phyloP scores from a whole-genome alignment of 2,888 invertebrate species.

The Chymomyza amoena region DNA sequence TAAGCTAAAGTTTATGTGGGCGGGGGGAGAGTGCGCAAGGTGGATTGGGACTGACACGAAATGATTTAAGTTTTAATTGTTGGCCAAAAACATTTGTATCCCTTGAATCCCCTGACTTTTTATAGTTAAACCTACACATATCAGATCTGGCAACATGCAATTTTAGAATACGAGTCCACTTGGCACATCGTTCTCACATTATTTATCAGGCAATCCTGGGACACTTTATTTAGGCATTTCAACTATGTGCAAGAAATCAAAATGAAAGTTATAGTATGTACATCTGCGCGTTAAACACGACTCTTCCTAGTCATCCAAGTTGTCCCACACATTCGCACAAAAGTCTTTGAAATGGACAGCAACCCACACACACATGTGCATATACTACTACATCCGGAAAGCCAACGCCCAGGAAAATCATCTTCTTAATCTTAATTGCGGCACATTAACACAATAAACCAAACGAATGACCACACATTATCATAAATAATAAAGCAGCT shows the following conservation, averaged over 20 bases:
- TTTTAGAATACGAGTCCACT: background rate
- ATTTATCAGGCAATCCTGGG: background rate
- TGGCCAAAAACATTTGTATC: background rate
- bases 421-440: conserved; percentile 78
- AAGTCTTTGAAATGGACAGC: background rate
- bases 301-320: background rate
- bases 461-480: conserved; percentile 77
- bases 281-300: background rate
- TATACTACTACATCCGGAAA: background rate
- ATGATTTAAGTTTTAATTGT: conserved; percentile 55
- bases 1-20: background rate
- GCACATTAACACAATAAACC: conserved; percentile 78
- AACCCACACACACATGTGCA: background rate
- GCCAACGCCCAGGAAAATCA: conserved; percentile 58
- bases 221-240: background rate
- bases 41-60: conserved; percentile 10
- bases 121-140: background rate
- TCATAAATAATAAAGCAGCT: conserved; percentile 77
- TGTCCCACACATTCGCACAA: background rate
- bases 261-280: background rate
- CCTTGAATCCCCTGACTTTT: background rate
- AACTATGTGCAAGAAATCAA: background rate
- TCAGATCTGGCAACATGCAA: background rate
- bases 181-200: background rate
- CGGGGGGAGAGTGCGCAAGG: background rate